Evolutionary conservation across 64 coral and sea anemone genomes (phyloP), one percentile per base, ranked within the genome.

Genomic region (Exaiptasia diaphana): DNA sequence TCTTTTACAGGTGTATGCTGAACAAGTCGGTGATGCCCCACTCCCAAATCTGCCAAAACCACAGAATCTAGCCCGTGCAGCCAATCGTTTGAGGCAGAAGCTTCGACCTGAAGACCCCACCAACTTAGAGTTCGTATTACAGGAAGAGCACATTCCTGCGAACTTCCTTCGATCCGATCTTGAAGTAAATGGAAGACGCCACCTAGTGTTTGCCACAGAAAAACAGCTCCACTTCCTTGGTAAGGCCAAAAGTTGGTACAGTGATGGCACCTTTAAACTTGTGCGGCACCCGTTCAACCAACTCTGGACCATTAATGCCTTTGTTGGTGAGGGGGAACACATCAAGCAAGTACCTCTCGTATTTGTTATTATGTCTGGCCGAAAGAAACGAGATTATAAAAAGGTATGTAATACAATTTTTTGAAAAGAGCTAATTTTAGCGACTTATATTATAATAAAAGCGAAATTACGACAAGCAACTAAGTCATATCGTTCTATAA

Each of bases 251-350:
- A 70, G 20, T 35, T 70, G 67, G 63, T 40, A 70, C 5, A 70
- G 32, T 39, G 67, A 70, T 70, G 67, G 39, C 34, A 70, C 67
- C 32, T 70, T 70, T 70, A 70, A 70, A 70, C 32, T 70, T 18
- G 34, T 70, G 9, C 12, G n/a, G 21, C 24, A 70, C 4, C 67
- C 67, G 25, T 70, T 70, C 39, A 70, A 70, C n/a, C 67, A 70
- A 35, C 67, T 70, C 7, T 35, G 32, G 39, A 35, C 67, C 9
- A 70, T 70, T 31, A 70, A 70, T 70, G 67, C 67, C 33, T 70
- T 70, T 42, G 67, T 70, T 6, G 4, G 67, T n/a, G 32, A 27
- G 32, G 67, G 39, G 36, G 64, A 68, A 31, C 34, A n/a, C 23
- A 35, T 70, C 33, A 70, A 70, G 34, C 67, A 70, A 42, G 67